Conservation (phyloP, 64 coral and sea anemone species). For the Montipora sp. region DNA sequence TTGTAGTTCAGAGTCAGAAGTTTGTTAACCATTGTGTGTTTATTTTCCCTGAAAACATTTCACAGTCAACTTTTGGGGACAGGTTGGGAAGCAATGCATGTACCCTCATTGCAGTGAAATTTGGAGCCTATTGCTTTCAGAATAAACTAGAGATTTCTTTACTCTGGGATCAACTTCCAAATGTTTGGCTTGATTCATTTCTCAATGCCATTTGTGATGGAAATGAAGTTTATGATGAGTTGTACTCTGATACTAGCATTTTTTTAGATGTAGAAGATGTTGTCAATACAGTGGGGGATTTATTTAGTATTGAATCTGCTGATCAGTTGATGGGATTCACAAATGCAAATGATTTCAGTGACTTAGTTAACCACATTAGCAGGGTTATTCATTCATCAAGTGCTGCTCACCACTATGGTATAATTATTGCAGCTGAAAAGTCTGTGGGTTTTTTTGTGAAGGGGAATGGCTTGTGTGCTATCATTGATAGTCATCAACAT, state of each 20-base stretch:
- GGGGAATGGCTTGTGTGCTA: too few species aligned
- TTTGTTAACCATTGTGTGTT: too few species aligned
- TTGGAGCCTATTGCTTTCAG: too few species aligned
- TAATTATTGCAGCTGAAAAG: not conserved
- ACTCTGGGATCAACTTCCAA: not conserved
- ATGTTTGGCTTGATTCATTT: slow-evolving; percentile 35
- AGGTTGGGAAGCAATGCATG: too few species aligned
- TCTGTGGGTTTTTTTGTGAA: too few species aligned
- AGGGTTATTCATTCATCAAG: not conserved
- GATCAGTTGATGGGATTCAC: not conserved
- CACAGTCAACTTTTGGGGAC: too few species aligned
- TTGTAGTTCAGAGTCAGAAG: not conserved
- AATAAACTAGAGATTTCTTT: slow-evolving; percentile 2
- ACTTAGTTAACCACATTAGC: slow-evolving; percentile 10
- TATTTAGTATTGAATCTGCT: not conserved
- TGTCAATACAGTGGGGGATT: slow-evolving; percentile 39
- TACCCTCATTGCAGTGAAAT: too few species aligned
- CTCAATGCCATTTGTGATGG: slow-evolving; percentile 63
- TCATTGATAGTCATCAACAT: too few species aligned
- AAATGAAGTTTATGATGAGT: slow-evolving; percentile 50
- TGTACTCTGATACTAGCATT: slow-evolving; percentile 37
- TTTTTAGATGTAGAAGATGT: slow-evolving; percentile 68
- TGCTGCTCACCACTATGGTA: not conserved
- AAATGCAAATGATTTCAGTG: slow-evolving; percentile 16
- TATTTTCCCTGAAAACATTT: too few species aligned